Conservation (phyloP, 2,113 vertebrate species). For the Chrysochloris asiatica region DNA sequence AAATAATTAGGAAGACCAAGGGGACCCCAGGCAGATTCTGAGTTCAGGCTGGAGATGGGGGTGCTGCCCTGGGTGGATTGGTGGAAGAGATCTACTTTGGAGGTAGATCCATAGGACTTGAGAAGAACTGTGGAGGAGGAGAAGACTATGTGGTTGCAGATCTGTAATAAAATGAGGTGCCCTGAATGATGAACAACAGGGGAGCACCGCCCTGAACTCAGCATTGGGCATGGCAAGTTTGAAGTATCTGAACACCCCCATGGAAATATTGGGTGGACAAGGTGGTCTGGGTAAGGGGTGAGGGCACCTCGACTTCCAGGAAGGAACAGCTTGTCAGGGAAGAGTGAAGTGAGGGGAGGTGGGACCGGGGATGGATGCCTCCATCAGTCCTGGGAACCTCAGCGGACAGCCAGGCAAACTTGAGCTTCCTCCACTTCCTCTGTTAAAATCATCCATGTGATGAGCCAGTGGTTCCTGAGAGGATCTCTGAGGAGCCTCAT, state of each 20-base stretch:
- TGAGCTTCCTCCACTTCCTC: fast-evolving
- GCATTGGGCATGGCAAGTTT: fast-evolving
- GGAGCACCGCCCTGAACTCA: fast-evolving
- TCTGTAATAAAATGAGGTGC: fast-evolving
- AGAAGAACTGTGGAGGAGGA: neutral
- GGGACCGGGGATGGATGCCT: too few relatives aligned
- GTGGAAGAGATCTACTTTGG: neutral
- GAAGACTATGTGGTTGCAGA: neutral
- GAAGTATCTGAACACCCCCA: neutral
- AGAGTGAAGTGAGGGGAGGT: too few relatives aligned
- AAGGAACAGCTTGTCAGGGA: neutral
- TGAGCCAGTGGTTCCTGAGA: too few relatives aligned
- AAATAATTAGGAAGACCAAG: too few relatives aligned
- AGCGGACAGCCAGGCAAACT: fast-evolving
- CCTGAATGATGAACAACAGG: too few relatives aligned
- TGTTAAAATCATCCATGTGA: too few relatives aligned
- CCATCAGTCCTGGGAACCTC: fast-evolving
- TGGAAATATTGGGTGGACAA: neutral
- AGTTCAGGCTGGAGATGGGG: too few relatives aligned
- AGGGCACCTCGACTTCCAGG: neutral
- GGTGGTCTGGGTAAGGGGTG: too few relatives aligned
- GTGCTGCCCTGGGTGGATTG: too few relatives aligned
- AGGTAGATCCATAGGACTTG: too few relatives aligned
- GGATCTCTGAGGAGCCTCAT: neutral
- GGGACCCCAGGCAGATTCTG: too few relatives aligned